A percentile compares a stretch with the other conserved stretches of the same genome.
phyloP scores from a whole-genome alignment of 2,113 vertebrate species.

The Natator depressus region DNA sequence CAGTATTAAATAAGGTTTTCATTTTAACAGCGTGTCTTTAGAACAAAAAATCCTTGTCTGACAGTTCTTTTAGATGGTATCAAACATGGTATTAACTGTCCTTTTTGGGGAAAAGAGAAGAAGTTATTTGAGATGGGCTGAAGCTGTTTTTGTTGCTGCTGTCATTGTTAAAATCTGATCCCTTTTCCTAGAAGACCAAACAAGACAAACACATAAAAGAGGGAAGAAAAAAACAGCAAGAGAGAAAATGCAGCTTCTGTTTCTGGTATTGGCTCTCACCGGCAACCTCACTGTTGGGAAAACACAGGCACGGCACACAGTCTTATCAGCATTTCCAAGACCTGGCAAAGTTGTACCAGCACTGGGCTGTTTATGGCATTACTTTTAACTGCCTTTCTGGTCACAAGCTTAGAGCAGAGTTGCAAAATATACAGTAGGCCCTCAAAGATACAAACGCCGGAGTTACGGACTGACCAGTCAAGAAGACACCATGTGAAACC shows the following conservation, averaged over 20 bases:
- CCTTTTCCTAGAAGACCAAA: not conserved
- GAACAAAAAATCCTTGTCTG: not conserved
- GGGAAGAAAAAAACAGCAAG: not conserved
- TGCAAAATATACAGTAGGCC: not conserved
- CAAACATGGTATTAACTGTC: not conserved
- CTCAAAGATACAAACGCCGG: too few species aligned
- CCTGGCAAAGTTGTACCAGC: not conserved
- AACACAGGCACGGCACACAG: not conserved
- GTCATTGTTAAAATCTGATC: not conserved
- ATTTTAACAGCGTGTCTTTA: not conserved
- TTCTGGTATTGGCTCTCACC: not conserved
- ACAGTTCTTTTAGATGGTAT: not conserved
- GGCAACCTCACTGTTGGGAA: not conserved
- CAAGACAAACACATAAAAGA: not conserved
- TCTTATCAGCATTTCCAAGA: not conserved
- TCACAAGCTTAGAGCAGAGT: not conserved
- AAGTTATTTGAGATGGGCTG: not conserved
- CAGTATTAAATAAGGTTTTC: not conserved
- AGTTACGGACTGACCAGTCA: too few species aligned
- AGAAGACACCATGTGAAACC: too few species aligned
- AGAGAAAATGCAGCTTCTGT: not conserved
- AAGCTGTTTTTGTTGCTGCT: not conserved
- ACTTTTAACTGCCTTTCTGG: not conserved
- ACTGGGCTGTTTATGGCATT: not conserved
- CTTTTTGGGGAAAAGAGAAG: not conserved